Evolutionary conservation across 2,113 vertebrate genomes (phyloP).

Genomic region (Cyprinodon variegatus): DNA sequence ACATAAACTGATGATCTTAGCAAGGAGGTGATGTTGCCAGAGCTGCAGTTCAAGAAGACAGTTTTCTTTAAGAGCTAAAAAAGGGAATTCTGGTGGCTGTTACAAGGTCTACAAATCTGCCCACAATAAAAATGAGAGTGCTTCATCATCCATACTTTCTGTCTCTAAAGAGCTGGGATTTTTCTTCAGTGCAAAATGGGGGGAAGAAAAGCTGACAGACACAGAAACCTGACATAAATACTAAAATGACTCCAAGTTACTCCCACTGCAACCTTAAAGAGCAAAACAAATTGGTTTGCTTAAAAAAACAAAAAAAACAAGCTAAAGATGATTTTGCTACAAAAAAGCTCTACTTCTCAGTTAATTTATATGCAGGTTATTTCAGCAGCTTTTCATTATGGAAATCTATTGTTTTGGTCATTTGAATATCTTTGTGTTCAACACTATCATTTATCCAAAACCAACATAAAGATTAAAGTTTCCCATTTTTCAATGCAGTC

Average conservation of each 20-base stretch:
- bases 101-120: slow-evolving; percentile 7
- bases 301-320: neutral
- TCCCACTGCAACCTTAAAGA: neutral
- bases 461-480: too few relatives aligned
- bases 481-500: too few relatives aligned
- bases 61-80: slow-evolving; percentile 1
- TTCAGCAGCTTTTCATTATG: neutral
- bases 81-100: neutral
- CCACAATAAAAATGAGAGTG: slow-evolving; percentile 8
- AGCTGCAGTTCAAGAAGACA: slow-evolving; percentile 6
- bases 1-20: neutral
- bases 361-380: neutral
- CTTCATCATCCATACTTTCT: slow-evolving; percentile 1
- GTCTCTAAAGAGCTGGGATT: neutral
- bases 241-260: neutral
- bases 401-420: neutral
- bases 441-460: neutral
- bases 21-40: neutral
- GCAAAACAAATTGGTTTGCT: slow-evolving; percentile 2
- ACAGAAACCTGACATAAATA: slow-evolving; percentile 7
- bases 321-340: neutral
- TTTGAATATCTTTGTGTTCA: neutral
- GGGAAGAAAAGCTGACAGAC: neutral
- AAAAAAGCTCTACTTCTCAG: neutral
- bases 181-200: neutral